Percentiles rank a stretch among this genome's conserved stretches.
These are phyloP conservation scores for Mionectes macconnelli DNA, from an alignment of 2,113 vertebrate genomes.

Conservation along the genomic window DNA sequence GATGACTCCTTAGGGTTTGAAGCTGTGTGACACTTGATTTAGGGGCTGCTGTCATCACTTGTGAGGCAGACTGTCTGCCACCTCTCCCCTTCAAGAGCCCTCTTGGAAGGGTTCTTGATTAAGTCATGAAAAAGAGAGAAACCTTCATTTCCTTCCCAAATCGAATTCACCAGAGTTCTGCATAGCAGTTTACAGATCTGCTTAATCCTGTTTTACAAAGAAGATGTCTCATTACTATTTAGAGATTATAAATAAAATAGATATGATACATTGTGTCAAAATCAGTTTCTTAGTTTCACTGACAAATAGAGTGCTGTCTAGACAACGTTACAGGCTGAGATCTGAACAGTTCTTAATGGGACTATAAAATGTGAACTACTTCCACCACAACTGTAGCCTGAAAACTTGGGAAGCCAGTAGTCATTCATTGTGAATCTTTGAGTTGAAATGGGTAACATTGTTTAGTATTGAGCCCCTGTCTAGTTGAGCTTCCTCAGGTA, in stretches of 20 bases:
- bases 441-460: not conserved
- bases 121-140: not conserved
- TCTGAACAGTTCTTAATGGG: not conserved
- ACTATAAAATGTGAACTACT: not conserved
- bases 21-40: constrained; percentile 20
- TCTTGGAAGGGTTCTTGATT: not conserved
- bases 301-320: not conserved
- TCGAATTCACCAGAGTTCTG: not conserved
- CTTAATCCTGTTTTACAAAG: not conserved
- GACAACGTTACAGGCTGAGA: not conserved
- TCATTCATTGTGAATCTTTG: not conserved
- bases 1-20: constrained; percentile 30
- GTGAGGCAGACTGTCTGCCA: not conserved
- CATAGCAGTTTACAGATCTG: not conserved
- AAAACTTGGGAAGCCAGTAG: not conserved
- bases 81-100: not conserved
- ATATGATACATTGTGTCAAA: not conserved
- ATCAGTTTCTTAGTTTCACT: not conserved
- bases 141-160: not conserved
- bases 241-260: not conserved
- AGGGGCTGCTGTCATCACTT: constrained; percentile 18
- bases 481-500: not conserved
- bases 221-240: not conserved
- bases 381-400: not conserved
- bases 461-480: not conserved